These are phyloP conservation scores for Catocala nupta DNA, from an alignment of 2,888 invertebrate species.

Conservation along the genomic window DNA sequence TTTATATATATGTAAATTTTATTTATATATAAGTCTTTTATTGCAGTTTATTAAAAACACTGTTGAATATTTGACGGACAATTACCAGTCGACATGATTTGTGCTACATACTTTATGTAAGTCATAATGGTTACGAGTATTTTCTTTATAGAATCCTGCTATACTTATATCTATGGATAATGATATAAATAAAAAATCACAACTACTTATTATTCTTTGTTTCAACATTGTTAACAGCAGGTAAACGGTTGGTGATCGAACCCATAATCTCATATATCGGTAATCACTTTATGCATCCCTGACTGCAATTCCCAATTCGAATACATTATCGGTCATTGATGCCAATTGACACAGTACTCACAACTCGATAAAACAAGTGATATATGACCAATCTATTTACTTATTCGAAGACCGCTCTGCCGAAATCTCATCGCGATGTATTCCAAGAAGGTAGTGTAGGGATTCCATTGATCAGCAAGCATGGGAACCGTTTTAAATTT, in stretches of 20 bases:
- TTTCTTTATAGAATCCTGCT: no score
- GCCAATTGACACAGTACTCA: constrained; percentile 10
- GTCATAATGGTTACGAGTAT: neutral
- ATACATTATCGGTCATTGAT: no score
- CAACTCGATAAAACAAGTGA: constrained; percentile 29
- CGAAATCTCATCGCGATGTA: constrained; percentile 34
- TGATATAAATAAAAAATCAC: no score
- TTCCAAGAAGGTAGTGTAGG: constrained; percentile 37
- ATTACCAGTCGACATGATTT: constrained; percentile 30
- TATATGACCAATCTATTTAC: constrained; percentile 28
- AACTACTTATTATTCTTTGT: no score
- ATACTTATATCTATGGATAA: no score
- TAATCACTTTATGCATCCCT: no score
- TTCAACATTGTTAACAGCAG: no score
- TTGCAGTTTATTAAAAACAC: constrained; percentile 13
- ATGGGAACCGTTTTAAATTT: constrained; percentile 36
- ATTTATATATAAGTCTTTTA: no score
- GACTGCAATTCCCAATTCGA: no score
- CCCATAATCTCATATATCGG: no score
- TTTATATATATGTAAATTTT: no score
- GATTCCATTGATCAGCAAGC: constrained; percentile 34
- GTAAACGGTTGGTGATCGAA: no score
- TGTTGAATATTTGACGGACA: constrained; percentile 38
- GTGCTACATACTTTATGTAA: constrained; percentile 13
- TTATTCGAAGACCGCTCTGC: constrained; percentile 38